Base-by-base conservation (phyloP, 2,113 vertebrate species). In the Pterophyllum scalare region DNA sequence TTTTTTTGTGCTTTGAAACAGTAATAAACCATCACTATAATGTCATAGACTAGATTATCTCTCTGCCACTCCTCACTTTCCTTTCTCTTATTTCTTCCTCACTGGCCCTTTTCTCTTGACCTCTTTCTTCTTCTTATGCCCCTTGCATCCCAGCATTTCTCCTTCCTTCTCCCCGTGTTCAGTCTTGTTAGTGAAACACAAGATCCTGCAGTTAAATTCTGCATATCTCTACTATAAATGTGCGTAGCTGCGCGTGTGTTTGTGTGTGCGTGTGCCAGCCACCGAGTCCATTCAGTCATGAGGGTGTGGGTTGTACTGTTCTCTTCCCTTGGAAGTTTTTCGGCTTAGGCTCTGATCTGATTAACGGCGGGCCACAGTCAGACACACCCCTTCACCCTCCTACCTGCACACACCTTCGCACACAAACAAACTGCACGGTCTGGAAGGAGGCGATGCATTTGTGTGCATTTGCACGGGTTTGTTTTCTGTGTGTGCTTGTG, bases 11-110 rank as follows among this genome's bases (percentile, higher is more conserved):
- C 58, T 86, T 75, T 87, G 58, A 79, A 81, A 87, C 67, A 75
- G 75, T 90, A 81, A 84, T 85, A 91, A 88, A 75, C 46, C 79
- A 52, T 35, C 59, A 70, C 80, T 82, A 78, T 52, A 75, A 80
- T 90, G 83, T 88, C 46, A 72, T 86, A 11, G 88, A 93, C 84
- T 59, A 87, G 81, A 91, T 85, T 88, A 91, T 85, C 88, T 83
- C 70, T 77, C 89, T 80, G 57, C 74, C n/a, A 58, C 81, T 33
- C 79, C 60, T 77, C 40, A 87, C 84, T 19, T 54, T 85, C 38
- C 72, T 59, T 78, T 67, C 38, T 79, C 22, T 59, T 31, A 7
- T n/a, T 80, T 40, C 64, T n/a, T 83, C 74, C 75, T 70, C 58
- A 74, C 35, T 49, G 33, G 38, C 77, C 59, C 56, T 81, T 84